Conservation (phyloP, 2,797 vertebrate genomes). For the Odontamblyopus rebecca region DNA sequence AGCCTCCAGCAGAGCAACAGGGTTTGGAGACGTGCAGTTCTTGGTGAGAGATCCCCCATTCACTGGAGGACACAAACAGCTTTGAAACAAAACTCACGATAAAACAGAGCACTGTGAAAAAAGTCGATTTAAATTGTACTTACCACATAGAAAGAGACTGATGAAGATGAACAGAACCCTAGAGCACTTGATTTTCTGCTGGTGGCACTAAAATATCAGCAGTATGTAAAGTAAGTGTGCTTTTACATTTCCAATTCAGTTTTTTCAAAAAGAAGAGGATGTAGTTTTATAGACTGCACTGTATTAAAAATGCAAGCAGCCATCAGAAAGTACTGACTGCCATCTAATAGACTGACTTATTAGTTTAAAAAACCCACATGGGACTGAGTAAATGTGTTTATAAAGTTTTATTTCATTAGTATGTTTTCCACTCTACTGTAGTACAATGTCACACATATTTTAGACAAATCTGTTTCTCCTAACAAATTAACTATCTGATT, state of each 20-base stretch:
- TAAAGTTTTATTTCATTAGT: constrained; percentile 7
- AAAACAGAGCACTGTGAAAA: too few species aligned
- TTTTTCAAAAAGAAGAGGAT: not conserved
- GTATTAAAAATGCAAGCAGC: not conserved
- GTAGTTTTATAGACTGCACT: not conserved
- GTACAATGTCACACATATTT: not conserved
- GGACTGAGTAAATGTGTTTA: constrained; percentile 1
- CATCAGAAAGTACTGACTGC: not conserved
- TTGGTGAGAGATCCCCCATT: constrained; percentile 6
- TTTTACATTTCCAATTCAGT: not conserved
- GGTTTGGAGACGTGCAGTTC: constrained; percentile 52
- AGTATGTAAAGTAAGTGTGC: constrained; percentile 8
- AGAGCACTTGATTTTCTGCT: constrained; percentile 57
- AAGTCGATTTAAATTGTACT: constrained; percentile 27
- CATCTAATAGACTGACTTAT: not conserved
- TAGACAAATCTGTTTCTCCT: not conserved
- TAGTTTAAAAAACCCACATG: not conserved
- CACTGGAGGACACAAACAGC: constrained; percentile 23
- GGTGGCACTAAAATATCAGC: constrained; percentile 64
- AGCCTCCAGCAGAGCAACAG: constrained; percentile 41
- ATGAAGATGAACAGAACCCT: constrained; percentile 62
- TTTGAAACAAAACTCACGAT: not conserved
- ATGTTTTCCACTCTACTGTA: not conserved
- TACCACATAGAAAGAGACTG: constrained; percentile 68
- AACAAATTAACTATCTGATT: not conserved